These are phyloP conservation scores for Toxotes jaculatrix DNA, from an alignment of 2,113 vertebrate genomes.

Conservation along the genomic window DNA sequence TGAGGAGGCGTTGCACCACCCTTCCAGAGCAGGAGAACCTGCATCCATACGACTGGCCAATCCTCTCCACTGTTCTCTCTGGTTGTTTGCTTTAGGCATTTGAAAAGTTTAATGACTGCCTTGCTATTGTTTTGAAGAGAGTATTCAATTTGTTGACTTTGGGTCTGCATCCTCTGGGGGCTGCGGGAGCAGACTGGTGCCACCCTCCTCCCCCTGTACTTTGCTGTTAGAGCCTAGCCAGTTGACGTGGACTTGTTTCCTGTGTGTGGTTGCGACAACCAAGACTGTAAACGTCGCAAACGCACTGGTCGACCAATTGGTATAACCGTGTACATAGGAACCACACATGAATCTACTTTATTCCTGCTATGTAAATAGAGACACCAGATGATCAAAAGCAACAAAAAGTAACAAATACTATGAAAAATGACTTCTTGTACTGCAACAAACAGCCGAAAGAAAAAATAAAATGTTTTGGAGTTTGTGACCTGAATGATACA, in stretches of 20 bases:
- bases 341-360: slow-evolving; percentile 82
- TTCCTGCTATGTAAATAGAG: slow-evolving; percentile 87
- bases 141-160: slow-evolving; percentile 74
- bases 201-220: slow-evolving; percentile 51
- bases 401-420: slow-evolving; percentile 83
- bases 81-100: slow-evolving; percentile 76
- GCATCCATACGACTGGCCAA: slow-evolving; percentile 60
- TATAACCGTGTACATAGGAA: slow-evolving; percentile 83
- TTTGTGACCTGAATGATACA: slow-evolving; percentile 82
- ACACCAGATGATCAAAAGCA: slow-evolving; percentile 84
- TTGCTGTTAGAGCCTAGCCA: slow-evolving; percentile 76
- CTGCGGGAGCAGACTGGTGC: slow-evolving; percentile 45
- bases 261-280: slow-evolving; percentile 69
- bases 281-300: slow-evolving; percentile 70
- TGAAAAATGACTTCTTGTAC: slow-evolving; percentile 85
- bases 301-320: slow-evolving; percentile 65
- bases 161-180: slow-evolving; percentile 64
- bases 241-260: slow-evolving; percentile 73
- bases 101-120: slow-evolving; percentile 75
- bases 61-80: slow-evolving; percentile 60
- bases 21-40: slow-evolving; percentile 53
- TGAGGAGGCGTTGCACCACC: slow-evolving; percentile 56
- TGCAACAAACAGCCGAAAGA: slow-evolving; percentile 79
- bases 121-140: slow-evolving; percentile 75
- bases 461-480: slow-evolving; percentile 84